These are phyloP conservation scores for Hoplodrina ambigua DNA, from an alignment of 2,888 invertebrate species.

Conservation along the genomic window DNA sequence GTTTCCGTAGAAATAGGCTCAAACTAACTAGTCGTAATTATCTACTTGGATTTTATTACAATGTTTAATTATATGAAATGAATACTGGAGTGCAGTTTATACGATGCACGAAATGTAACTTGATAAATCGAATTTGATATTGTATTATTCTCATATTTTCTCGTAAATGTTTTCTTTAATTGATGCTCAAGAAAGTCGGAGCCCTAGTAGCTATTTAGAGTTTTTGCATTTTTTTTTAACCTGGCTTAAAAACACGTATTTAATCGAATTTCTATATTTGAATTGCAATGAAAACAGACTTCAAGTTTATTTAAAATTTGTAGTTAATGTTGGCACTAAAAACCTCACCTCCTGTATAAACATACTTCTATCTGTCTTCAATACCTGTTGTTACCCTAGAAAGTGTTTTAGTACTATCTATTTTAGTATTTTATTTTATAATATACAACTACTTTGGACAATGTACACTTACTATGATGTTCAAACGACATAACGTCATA, in stretches of 20 bases:
- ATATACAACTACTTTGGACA: not conserved
- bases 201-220: not conserved
- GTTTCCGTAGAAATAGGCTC: too few relatives aligned
- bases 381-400: constrained; percentile 25
- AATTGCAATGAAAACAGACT: constrained; percentile 8
- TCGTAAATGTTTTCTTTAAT: not conserved
- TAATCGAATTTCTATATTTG: constrained; percentile 1
- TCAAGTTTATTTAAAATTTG: constrained; percentile 6
- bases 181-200: not conserved
- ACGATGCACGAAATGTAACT: not conserved
- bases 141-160: not conserved
- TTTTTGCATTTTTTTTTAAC: not conserved
- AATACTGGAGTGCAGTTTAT: not conserved
- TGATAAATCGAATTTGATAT: not conserved
- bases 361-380: not conserved
- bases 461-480: not conserved
- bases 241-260: constrained; percentile 7
- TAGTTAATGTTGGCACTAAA: constrained; percentile 17
- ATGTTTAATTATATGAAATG: too few relatives aligned
- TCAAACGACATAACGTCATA: too few relatives aligned
- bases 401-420: constrained; percentile 21
- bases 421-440: not conserved
- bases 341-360: constrained; percentile 1
- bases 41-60: too few relatives aligned
- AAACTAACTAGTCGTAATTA: too few relatives aligned